phyloP scores from a whole-genome alignment of 2,113 vertebrate genomes.

The Rhinichthys klamathensis region DNA sequence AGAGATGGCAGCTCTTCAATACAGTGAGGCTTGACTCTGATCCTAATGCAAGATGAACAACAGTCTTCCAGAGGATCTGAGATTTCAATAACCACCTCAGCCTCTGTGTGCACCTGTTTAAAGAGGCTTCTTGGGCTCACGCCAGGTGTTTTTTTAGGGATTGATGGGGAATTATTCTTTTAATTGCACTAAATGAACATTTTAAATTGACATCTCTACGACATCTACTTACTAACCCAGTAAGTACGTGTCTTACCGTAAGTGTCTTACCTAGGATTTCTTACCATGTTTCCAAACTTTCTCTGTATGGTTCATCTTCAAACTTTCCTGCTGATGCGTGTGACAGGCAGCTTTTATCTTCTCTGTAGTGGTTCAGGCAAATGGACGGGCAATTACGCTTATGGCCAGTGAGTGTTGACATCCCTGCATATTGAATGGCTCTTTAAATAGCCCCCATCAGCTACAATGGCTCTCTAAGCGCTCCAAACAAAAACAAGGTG shows the following conservation, averaged over 20 bases:
- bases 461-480: constrained; percentile 73
- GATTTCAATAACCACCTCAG: not conserved
- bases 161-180: no score
- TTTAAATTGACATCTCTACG: no score
- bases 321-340: constrained; percentile 67
- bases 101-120: constrained; percentile 6
- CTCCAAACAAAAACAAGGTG: constrained; percentile 76
- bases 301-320: constrained; percentile 62
- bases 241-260: no score
- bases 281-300: constrained; percentile 65
- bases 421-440: constrained; percentile 80
- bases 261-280: not conserved
- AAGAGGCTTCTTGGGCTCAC: not conserved
- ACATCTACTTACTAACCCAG: not conserved
- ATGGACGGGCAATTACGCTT: constrained; percentile 81
- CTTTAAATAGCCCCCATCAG: constrained; percentile 81
- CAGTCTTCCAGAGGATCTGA: not conserved
- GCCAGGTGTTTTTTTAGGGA: not conserved
- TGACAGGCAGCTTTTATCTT: constrained; percentile 78
- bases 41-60: constrained; percentile 11
- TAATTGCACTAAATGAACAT: no score
- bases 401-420: constrained; percentile 80
- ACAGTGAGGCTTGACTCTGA: constrained; percentile 2
- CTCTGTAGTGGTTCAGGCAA: constrained; percentile 73
- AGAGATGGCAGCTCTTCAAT: constrained; percentile 10